Base-by-base conservation (phyloP, 2,113 vertebrate species). In the Cryptotis parvus region DNA sequence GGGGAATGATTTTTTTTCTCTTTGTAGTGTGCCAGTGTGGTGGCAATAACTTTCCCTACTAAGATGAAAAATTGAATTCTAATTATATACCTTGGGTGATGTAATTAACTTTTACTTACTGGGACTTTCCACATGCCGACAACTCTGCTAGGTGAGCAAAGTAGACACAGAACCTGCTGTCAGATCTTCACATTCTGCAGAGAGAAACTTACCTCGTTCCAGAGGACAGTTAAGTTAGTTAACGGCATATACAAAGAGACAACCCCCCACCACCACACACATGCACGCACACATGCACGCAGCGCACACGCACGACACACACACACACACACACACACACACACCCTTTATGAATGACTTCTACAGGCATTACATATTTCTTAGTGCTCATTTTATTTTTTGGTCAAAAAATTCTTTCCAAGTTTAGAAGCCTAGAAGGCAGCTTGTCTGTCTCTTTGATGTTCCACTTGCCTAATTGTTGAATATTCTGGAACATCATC, bases 401-500 rank as follows among this genome's bases (percentile, higher is more conserved):
- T 63, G n/a, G 39, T 49, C 68, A 41, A 6, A 58, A 33, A 16
- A 78, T 74, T 52, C 39, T 70, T 91, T 41, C 76, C 35, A 58
- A 29, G 63, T 65, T 9, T 61, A 24, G 20, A 41, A 82, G 31
- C 29, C 68, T 55, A 33, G 16, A 52, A 58, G 22, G 55, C 39
- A 82, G 84, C 35, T 75, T 55, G 26, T 52, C 68, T 87, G 24
- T 20, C n/a, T 87, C 27, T 52, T 58, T 83, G 63, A 20, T 79
- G 4, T 20, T n/a, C 22, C 79, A 26, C 39, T 80, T 65, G 33
- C 65, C 79, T 27, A 31, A 15, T 35, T 43, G 45, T 31, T 31
- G 58, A 90, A 37, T 58, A 68, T 69, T 85, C 88, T 94, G 66
- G 35, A 93, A 76, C 33, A 76, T 69, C 73, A 87, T 94, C 63